phyloP scores from a whole-genome alignment of 1,140 invertebrate species.

The Watersipora subatra region DNA sequence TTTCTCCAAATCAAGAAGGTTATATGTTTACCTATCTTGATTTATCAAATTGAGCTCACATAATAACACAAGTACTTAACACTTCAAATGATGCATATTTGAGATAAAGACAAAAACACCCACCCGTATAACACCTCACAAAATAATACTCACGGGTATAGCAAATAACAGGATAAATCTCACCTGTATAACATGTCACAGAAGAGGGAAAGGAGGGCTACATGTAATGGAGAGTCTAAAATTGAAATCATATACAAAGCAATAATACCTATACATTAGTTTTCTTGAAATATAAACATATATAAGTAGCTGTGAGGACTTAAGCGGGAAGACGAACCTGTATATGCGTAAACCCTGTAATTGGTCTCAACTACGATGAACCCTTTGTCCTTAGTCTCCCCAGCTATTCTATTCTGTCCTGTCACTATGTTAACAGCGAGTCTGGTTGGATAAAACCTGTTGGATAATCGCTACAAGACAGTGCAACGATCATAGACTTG shows the following conservation, averaged over 20 bases:
- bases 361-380: conserved; percentile 94
- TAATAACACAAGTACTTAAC: too few relatives aligned
- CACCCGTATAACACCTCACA: too few relatives aligned
- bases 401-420: conserved; percentile 40
- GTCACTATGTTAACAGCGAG: conserved; percentile 77
- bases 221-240: conserved; percentile 71
- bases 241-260: conserved; percentile 7
- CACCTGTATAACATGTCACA: conserved; percentile 78
- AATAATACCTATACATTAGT: not conserved
- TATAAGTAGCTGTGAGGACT: too few relatives aligned
- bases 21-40: too few relatives aligned
- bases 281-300: not conserved
- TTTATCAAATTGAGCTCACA: too few relatives aligned
- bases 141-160: too few relatives aligned
- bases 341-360: conserved; percentile 91
- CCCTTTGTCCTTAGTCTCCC: conserved; percentile 43
- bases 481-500: conserved; percentile 6
- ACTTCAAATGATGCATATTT: too few relatives aligned
- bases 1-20: too few relatives aligned
- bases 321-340: too few relatives aligned
- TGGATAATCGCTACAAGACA: conserved; percentile 67
- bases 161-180: too few relatives aligned
- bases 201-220: conserved; percentile 78
- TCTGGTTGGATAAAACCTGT: conserved; percentile 84
- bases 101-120: too few relatives aligned